phyloP scores from a whole-genome alignment of 2,113 vertebrate genomes.

The Protobothrops mucrosquamatus region DNA sequence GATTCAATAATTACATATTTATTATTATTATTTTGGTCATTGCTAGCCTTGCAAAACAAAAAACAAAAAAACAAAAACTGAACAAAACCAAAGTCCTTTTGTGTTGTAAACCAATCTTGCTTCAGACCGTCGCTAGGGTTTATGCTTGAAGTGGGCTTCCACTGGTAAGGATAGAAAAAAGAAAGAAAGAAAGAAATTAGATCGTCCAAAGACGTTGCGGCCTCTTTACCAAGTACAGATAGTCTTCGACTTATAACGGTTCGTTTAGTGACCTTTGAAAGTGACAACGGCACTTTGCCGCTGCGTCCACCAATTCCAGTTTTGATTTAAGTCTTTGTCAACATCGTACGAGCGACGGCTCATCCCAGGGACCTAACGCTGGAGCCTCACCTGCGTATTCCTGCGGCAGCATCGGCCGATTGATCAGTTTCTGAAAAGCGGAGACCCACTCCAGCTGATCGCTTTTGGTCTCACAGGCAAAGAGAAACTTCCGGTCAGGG shows the following conservation, averaged over 20 bases:
- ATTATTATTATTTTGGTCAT: slow-evolving; percentile 26
- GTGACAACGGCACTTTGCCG: background rate
- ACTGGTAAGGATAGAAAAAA: slow-evolving; percentile 70
- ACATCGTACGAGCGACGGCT: background rate
- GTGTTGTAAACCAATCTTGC: slow-evolving; percentile 64
- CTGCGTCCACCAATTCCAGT: background rate
- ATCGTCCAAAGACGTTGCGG: background rate
- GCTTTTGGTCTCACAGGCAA: slow-evolving; percentile 87
- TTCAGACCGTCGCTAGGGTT: slow-evolving; percentile 77
- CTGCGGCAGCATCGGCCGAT: slow-evolving; percentile 94
- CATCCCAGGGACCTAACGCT: rapidly evolving
- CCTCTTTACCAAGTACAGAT: background rate
- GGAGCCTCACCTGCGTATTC: slow-evolving; percentile 86
- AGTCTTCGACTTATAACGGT: background rate
- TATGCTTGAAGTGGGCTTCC: slow-evolving; percentile 99
- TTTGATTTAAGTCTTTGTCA: background rate
- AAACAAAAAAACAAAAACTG: slow-evolving; percentile 26
- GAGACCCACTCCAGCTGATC: slow-evolving; percentile 91
- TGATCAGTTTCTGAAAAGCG: slow-evolving; percentile 90
- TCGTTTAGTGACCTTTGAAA: background rate
- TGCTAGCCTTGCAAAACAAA: slow-evolving; percentile 54
- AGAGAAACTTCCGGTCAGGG: slow-evolving; percentile 92
- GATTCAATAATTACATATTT: slow-evolving; percentile 35
- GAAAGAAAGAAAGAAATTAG: background rate
- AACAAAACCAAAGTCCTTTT: slow-evolving; percentile 34